Evolutionary conservation across 2,888 invertebrate genomes (phyloP).

Genomic region (Parapristionchus giblindavisi): DNA sequence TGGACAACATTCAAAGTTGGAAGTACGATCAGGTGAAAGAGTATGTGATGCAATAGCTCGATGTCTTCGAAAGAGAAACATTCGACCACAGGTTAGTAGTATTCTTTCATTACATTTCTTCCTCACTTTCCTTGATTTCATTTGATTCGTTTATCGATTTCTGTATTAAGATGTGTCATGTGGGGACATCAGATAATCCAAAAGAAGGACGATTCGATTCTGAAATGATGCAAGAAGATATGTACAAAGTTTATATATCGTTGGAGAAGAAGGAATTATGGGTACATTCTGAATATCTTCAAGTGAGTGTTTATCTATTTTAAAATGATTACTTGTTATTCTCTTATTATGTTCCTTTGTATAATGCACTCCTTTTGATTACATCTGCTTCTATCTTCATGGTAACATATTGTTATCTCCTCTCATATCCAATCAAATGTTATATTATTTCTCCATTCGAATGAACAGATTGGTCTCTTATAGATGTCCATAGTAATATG

Average conservation of each 20-base stretch:
- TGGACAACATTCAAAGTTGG: constrained; percentile 66
- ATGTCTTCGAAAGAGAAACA: constrained; percentile 54
- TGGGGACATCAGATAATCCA: constrained; percentile 59
- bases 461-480: too few relatives aligned
- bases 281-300: constrained; percentile 66
- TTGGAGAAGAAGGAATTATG: constrained; percentile 63
- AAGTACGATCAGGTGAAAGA: constrained; percentile 53
- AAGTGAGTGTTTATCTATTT: constrained; percentile 21
- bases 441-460: too few relatives aligned
- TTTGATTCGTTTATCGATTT: not conserved
- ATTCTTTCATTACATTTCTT: too few relatives aligned
- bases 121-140: too few relatives aligned
- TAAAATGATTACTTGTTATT: constrained; percentile 38
- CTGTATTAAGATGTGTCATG: constrained; percentile 59
- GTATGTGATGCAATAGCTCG: constrained; percentile 54
- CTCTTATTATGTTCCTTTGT: constrained; percentile 49
- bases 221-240: constrained; percentile 52
- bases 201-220: constrained; percentile 51
- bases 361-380: too few relatives aligned
- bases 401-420: too few relatives aligned
- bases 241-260: constrained; percentile 57
- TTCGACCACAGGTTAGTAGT: constrained; percentile 38
- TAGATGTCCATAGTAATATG: too few relatives aligned
- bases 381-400: too few relatives aligned
- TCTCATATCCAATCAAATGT: too few relatives aligned